Evolutionary conservation across 2,797 vertebrate genomes (phyloP).

Genomic region (Mormyrops attenuatus): DNA sequence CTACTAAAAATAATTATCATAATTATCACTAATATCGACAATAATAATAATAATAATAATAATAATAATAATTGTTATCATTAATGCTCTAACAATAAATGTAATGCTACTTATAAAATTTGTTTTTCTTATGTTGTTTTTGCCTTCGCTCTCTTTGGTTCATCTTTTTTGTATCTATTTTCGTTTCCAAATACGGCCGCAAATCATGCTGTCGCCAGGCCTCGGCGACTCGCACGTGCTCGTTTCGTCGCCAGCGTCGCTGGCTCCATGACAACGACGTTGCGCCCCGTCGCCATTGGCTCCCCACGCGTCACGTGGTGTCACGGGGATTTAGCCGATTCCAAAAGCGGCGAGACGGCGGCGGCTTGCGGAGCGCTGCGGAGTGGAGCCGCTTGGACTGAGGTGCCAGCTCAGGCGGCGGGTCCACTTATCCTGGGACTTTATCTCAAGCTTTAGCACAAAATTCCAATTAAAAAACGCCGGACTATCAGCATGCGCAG

Average conservation of each 20-base stretch:
- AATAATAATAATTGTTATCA: not conserved
- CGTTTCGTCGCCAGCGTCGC: not conserved
- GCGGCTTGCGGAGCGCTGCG: not conserved
- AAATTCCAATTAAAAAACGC: not conserved
- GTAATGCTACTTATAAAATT: too few species aligned
- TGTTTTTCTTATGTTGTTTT: not conserved
- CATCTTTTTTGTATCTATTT: not conserved
- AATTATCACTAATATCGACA: not conserved
- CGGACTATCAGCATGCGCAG: not conserved
- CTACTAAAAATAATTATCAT: not conserved
- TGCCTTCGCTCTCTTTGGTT: not conserved
- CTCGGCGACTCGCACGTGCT: not conserved
- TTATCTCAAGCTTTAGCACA: not conserved
- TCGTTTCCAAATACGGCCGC: not conserved
- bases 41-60: not conserved
- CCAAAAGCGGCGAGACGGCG: slow-evolving; percentile 39
- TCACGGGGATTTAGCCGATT: slow-evolving; percentile 48
- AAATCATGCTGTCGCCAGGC: not conserved
- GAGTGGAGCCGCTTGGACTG: not conserved
- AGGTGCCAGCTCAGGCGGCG: not conserved
- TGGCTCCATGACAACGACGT: slow-evolving; percentile 47
- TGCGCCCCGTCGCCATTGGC: slow-evolving; percentile 46
- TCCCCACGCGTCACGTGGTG: slow-evolving; percentile 39
- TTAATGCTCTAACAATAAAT: too few species aligned
- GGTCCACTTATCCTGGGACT: not conserved